Conservation (phyloP, 2,113 vertebrate genomes). For the Lonchura striata region DNA sequence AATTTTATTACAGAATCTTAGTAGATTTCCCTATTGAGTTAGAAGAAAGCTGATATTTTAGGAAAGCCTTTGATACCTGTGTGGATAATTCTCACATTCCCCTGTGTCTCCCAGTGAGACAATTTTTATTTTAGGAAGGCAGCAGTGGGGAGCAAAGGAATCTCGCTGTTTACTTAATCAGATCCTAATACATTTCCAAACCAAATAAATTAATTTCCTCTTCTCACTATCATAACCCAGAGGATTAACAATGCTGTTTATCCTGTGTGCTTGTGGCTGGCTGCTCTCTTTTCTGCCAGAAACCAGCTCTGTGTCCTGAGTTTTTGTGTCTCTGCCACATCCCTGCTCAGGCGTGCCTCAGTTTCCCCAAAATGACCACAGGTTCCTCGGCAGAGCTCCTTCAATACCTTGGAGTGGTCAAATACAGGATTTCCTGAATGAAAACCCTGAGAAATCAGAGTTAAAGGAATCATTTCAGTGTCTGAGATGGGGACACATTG, state of each 20-base stretch:
- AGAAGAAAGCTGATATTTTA: not conserved
- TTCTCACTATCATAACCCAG: not conserved
- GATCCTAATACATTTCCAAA: not conserved
- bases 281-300: not conserved
- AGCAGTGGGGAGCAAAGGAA: not conserved
- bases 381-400: not conserved
- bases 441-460: not conserved
- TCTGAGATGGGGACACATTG: not conserved
- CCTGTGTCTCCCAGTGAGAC: not conserved
- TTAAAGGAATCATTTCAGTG: not conserved
- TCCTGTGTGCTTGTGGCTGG: not conserved
- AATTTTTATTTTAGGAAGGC: not conserved
- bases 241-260: not conserved
- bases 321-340: rapidly evolving
- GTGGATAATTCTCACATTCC: not conserved
- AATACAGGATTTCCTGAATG: not conserved
- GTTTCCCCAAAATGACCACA: not conserved
- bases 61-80: not conserved
- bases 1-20: not conserved
- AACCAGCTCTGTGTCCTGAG: rapidly evolving
- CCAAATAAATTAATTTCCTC: not conserved
- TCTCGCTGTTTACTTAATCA: not conserved
- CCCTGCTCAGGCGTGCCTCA: not conserved
- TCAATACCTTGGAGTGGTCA: not conserved
- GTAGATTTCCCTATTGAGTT: not conserved